Base-by-base conservation (phyloP, 2,797 vertebrate genomes). In the Chaetodon trifasciatus region DNA sequence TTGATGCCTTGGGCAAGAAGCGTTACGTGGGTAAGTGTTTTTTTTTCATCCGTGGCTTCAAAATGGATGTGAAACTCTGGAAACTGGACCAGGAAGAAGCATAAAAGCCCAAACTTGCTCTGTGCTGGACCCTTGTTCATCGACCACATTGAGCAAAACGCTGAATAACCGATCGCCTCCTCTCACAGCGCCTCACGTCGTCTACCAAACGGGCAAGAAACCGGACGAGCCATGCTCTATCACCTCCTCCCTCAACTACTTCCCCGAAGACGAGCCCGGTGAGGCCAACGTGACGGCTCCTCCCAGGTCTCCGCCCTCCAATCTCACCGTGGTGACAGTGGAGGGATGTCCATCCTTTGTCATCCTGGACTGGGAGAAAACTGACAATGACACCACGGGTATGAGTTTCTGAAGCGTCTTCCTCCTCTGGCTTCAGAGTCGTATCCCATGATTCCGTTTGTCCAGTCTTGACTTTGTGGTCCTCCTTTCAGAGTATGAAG, bases 321-420 rank as follows among this genome's bases (percentile, higher is more conserved):
- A 99, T 87, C 95, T 99, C 82, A 99, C 97, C 0, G 96, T 99
- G 83, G 97, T 99, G 78, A 98, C 98, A 0, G 98, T 99, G 57
- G 98, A 99, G 78, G 98, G 98, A 8, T 99, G 98, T 62, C 95
- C 98, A 0, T 97, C 97, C 9, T 99, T 99, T 24, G 90, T 99
- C 89, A 97, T 99, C 89, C 68, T 99, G 69, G 97, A 98, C 89
- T 99, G 98, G 98, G 92, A 97, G 61, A 97, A 97, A 67, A 95
- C 96, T 0, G 92, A 96, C 82, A 99, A 99, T 21, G 96, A 98
- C 77, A 97, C 97, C 76, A 98, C 96, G 28, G 97, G 98, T 99
- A 86, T 0, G 17, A 47, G 3, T 32, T 32, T 32, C 28, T 32
- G 28, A 32, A 32, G 7, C 32, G 55, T 35, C 1, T 10, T 23